A percentile compares a stretch with the other conserved stretches of the same genome.
phyloP scores from a whole-genome alignment of 2,888 invertebrate genomes.

The Harpagoxenus sublaevis region DNA sequence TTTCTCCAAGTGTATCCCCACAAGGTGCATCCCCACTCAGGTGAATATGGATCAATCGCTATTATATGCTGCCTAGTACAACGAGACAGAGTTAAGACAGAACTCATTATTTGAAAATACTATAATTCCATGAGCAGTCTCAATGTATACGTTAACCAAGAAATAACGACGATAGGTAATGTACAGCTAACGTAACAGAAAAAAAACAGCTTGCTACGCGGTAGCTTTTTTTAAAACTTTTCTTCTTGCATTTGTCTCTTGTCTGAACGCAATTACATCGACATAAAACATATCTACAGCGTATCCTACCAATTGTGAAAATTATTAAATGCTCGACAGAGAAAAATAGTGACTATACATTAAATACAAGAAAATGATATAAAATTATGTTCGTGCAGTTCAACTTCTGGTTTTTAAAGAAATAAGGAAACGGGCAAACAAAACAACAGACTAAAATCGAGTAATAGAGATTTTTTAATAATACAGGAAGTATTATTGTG shows the following conservation, averaged over 20 bases:
- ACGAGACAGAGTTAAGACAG: too few relatives aligned
- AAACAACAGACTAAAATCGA: too few relatives aligned
- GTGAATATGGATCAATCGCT: not conserved
- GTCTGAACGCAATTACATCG: not conserved
- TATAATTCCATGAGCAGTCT: not conserved
- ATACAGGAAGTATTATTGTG: not conserved
- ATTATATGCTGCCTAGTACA: too few relatives aligned
- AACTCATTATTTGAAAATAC: not conserved
- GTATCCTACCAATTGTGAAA: not conserved
- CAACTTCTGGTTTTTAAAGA: not conserved
- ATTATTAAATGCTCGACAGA: not conserved
- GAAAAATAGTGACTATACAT: not conserved
- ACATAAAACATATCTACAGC: not conserved
- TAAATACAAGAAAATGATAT: not conserved
- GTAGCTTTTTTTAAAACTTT: not conserved
- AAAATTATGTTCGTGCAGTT: not conserved
- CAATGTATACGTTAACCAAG: too few relatives aligned
- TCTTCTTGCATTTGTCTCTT: not conserved
- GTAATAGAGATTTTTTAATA: not conserved
- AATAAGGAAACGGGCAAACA: not conserved
- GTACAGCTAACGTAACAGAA: not conserved
- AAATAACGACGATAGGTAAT: too few relatives aligned
- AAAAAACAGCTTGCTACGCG: not conserved
- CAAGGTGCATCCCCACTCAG: not conserved
- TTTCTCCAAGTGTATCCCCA: not conserved